phyloP scores from a whole-genome alignment of 2,888 invertebrate genomes.

The Nephrotoma appendiculata region DNA sequence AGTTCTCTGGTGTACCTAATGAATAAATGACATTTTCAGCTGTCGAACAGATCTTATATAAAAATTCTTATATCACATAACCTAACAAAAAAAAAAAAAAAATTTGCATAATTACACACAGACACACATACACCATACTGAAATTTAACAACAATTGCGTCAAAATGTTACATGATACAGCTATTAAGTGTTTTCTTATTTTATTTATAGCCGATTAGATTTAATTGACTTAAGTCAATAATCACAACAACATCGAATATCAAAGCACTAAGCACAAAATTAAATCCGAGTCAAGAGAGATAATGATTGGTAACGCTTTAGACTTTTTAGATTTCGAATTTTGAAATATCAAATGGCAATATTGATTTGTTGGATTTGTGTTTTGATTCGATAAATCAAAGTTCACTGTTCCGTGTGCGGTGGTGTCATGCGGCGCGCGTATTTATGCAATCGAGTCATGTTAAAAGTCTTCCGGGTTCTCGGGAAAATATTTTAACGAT shows the following conservation, averaged over 20 bases:
- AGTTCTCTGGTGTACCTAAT: not conserved
- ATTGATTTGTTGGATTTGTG: not conserved
- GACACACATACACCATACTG: no score
- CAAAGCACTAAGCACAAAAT: not conserved
- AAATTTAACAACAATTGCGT: not conserved
- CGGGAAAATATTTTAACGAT: no score
- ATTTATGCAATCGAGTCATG: no score
- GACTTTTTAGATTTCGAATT: not conserved
- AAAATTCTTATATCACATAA: not conserved
- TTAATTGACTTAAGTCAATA: not conserved
- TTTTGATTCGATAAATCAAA: not conserved
- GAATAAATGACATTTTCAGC: not conserved
- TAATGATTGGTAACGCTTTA: not conserved
- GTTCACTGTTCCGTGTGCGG: not conserved
- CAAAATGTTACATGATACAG: not conserved
- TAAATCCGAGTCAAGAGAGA: not conserved
- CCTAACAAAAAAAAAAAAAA: not conserved
- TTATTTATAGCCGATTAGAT: not conserved
- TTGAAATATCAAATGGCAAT: not conserved
- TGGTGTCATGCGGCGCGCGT: no score
- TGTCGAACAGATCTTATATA: not conserved
- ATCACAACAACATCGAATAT: not conserved
- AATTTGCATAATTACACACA: not conserved
- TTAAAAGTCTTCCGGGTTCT: no score
- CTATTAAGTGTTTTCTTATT: not conserved